phyloP scores from a whole-genome alignment of 2,888 invertebrate genomes.

The Crioceris asparagi region DNA sequence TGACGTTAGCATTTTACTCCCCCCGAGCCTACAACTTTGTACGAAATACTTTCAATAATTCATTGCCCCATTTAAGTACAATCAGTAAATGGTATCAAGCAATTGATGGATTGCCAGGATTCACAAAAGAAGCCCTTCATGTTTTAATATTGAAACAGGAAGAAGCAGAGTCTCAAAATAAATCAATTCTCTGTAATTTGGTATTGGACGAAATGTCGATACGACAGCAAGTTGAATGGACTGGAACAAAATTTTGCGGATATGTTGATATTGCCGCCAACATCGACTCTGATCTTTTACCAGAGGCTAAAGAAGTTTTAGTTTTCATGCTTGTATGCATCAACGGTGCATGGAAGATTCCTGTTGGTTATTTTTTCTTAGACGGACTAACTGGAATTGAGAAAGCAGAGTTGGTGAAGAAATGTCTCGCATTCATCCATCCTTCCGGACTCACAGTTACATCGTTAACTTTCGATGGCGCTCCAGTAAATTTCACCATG shows the following conservation, averaged over 20 bases:
- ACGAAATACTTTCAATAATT: conserved; percentile 10
- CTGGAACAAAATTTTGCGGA: conserved; percentile 19
- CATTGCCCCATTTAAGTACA: conserved; percentile 14
- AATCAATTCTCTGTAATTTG: conserved; percentile 16
- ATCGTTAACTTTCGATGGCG: conserved; percentile 22
- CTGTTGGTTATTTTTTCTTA: conserved; percentile 14
- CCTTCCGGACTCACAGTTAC: conserved; percentile 15
- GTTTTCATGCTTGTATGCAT: conserved; percentile 21
- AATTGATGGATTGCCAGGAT: conserved; percentile 19
- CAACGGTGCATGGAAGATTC: conserved; percentile 15
- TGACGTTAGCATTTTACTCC: conserved; percentile 11
- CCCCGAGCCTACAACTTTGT: conserved; percentile 12
- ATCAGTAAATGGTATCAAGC: conserved; percentile 15
- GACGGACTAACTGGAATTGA: conserved; percentile 10
- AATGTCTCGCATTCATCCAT: conserved; percentile 12
- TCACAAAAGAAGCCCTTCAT: conserved; percentile 16
- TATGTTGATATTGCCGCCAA: conserved; percentile 22
- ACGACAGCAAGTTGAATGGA: conserved; percentile 15
- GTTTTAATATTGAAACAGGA: conserved; percentile 11
- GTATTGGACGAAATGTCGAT: conserved; percentile 26
- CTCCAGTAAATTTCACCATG: conserved; percentile 18
- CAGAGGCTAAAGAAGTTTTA: conserved; percentile 19
- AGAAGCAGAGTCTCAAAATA: conserved; percentile 3
- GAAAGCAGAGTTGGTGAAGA: conserved; percentile 11
- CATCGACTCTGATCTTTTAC: conserved; percentile 17